Evolutionary conservation across 2,113 vertebrate species (phyloP), one percentile per base, ranked within the genome.

Genomic region (Sylvia atricapilla): DNA sequence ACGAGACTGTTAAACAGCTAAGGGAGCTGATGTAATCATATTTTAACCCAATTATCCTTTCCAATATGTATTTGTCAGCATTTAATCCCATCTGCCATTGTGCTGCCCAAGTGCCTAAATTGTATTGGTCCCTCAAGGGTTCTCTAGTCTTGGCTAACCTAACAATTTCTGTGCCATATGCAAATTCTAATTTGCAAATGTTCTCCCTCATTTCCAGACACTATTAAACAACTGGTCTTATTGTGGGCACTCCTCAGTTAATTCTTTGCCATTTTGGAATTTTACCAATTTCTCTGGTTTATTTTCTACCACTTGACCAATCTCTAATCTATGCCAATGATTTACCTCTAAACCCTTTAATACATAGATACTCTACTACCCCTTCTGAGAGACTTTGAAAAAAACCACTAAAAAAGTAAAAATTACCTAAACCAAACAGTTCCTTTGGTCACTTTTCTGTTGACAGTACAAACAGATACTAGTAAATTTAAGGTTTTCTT

Each of bases 31-130:
- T 94, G 88, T 63, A 95, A 94, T 93, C 94, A 95, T 95, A 96
- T 97, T 95, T 96, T 96, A 97, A 95, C 93, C 93, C 92, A 96
- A 95, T 97, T 96, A 97, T 97, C 72, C 79, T 70, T 94, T 94
- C 88, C 85, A 96, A 60, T 95, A 93, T 86, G 68, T 92, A 93
- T 94, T 95, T 96, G 94, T 96, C 94, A 97, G 93, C 95, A 86
- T 96, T 93, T 95, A 95, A 94, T 96, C 87, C 94, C 94, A 93
- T 96, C 94, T 97, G 91, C 93, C 89, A 91, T 93, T 93, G 92
- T 95, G 94, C 73, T 93, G 88, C 93, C 93, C 92, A 96, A 96
- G 92, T 78, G 83, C 47, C 94, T 95, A 93, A 87, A 94, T 79
- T 92, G 73, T 89, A 82, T 70, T 72, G 59, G 85, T 92, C 93